phyloP scores from a whole-genome alignment of 2,113 vertebrate genomes.

The Amazona guildingii region DNA sequence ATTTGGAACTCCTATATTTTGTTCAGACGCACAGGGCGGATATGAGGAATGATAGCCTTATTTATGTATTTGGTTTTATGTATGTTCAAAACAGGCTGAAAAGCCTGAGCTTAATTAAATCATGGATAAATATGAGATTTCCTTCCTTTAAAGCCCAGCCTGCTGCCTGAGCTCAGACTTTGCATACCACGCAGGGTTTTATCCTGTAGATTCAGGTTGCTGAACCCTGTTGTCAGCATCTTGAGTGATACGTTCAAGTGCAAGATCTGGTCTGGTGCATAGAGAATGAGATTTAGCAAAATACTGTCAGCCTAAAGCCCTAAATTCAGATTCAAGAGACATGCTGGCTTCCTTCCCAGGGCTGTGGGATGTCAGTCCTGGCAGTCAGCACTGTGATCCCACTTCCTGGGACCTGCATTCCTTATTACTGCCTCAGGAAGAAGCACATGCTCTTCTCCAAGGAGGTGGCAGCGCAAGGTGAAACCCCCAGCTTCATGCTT shows the following conservation, averaged over 20 bases:
- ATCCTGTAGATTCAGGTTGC: background rate
- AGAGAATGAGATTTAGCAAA: conserved; percentile 14
- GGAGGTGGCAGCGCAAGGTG: background rate
- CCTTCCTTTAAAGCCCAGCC: conserved; percentile 4
- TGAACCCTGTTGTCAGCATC: conserved; percentile 40
- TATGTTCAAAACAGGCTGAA: conserved; percentile 24
- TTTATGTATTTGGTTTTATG: conserved; percentile 9
- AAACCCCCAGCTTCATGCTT: background rate
- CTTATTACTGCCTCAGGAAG: background rate
- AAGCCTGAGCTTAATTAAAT: conserved; percentile 36
- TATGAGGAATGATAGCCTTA: background rate
- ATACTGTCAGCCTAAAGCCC: background rate
- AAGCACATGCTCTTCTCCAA: background rate
- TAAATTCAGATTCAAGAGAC: background rate
- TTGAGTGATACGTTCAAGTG: background rate
- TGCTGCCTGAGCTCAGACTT: conserved; percentile 5
- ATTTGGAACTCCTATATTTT: background rate
- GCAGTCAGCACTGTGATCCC: background rate
- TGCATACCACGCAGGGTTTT: background rate
- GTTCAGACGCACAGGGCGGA: background rate
- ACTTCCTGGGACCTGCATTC: background rate
- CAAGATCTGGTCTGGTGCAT: conserved; percentile 3
- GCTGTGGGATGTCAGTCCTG: background rate
- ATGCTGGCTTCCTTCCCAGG: background rate
- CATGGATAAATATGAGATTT: conserved; percentile 57